These are phyloP conservation scores for Drosophila picticornis DNA, from an alignment of 2,888 invertebrate genomes.

Conservation along the genomic window DNA sequence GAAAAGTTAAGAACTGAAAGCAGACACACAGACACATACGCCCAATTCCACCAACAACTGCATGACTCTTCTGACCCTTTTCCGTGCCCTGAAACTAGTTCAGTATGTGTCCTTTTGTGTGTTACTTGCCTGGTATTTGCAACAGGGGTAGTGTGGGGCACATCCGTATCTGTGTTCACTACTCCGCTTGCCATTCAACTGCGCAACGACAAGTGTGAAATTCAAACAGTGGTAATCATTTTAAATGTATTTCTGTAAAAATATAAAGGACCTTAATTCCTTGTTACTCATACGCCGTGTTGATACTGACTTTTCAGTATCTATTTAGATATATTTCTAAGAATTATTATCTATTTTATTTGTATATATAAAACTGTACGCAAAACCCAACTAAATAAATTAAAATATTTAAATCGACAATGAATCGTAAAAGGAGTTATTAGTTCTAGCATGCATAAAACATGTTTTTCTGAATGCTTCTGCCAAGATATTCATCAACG, in stretches of 20 bases:
- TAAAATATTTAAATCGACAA: background rate
- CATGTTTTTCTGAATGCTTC: background rate
- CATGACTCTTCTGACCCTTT: slow-evolving; percentile 41
- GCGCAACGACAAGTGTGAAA: slow-evolving; percentile 27
- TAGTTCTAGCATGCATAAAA: background rate
- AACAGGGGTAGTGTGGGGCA: slow-evolving; percentile 16
- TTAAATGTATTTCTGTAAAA: slow-evolving; percentile 2
- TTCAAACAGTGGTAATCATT: slow-evolving; percentile 44
- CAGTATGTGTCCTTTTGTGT: slow-evolving; percentile 7
- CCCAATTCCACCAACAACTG: slow-evolving; percentile 23
- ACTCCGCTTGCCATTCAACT: slow-evolving; percentile 63
- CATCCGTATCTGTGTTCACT: slow-evolving; percentile 48
- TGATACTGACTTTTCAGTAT: background rate
- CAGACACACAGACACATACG: slow-evolving; percentile 27
- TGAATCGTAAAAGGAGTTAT: background rate
- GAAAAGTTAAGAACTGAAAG: slow-evolving; percentile 52
- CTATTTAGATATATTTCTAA: background rate
- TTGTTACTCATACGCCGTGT: background rate
- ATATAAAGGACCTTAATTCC: background rate
- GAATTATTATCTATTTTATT: background rate
- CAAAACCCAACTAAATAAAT: background rate
- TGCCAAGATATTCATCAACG: background rate
- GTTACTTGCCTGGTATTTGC: slow-evolving; percentile 15
- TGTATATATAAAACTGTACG: background rate
- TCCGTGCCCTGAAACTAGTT: slow-evolving; percentile 8